These are phyloP conservation scores for Phalacrocorax carbo DNA, from an alignment of 2,113 vertebrate species.

Conservation along the genomic window DNA sequence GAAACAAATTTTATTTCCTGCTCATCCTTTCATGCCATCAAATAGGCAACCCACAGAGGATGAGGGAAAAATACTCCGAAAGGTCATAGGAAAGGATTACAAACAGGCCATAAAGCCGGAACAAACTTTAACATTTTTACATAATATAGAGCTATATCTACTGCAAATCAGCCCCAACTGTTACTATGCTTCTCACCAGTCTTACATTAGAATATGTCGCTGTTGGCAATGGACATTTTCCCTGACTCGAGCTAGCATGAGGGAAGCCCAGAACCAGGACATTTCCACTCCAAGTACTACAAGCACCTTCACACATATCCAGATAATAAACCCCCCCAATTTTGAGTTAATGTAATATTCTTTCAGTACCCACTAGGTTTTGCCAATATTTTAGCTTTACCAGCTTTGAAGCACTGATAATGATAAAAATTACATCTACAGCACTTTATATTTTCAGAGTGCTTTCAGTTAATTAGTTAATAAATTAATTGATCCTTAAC, in stretches of 20 bases:
- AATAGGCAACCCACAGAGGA: background rate
- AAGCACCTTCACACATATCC: rapidly evolving
- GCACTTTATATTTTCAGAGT: background rate
- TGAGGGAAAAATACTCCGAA: background rate
- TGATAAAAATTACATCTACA: background rate
- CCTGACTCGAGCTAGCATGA: background rate
- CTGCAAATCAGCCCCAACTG: background rate
- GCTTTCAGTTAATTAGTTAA: background rate
- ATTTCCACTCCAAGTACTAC: background rate
- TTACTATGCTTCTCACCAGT: background rate
- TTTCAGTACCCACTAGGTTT: background rate
- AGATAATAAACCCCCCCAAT: background rate
- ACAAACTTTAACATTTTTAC: background rate
- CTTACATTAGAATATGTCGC: rapidly evolving
- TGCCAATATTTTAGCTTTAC: background rate
- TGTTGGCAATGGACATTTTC: background rate
- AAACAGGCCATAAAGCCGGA: background rate
- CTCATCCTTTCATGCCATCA: background rate
- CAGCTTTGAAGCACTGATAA: background rate
- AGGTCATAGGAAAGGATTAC: background rate
- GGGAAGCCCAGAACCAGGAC: background rate
- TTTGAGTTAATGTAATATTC: background rate
- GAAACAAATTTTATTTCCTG: background rate
- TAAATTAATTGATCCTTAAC: background rate
- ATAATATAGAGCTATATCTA: background rate